Base-by-base conservation (phyloP, 2,888 invertebrate species). In the Plagodis dolabraria region DNA sequence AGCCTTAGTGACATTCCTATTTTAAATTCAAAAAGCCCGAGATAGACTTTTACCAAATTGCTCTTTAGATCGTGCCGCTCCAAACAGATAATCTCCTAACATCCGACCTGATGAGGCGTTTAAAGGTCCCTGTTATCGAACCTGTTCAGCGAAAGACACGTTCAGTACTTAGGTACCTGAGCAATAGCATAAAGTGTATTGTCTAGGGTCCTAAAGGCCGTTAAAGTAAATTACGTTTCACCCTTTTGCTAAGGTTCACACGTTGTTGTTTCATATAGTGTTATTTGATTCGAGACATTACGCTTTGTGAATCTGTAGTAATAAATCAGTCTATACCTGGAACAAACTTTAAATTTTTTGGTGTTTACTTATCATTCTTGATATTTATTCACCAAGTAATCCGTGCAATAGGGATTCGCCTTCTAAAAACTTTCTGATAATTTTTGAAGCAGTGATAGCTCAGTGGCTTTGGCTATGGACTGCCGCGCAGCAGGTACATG, bases 171-270 rank as follows among this genome's bases (percentile, higher is more conserved):
- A 44, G 47, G n/a, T 40, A 47, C 51, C 49, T 44, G 49, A 46
- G 50, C 53, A 57, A 47, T 53, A 57, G 52, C 36, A 43, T 49
- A 56, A 56, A 52, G 43, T 56, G 56, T 56, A 42, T 56, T 56
- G 55, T 60, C 52, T 56, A 52, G 44, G 45, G 48, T 47, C 44
- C 43, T 49, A 54, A 11, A 33, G 33, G 9, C 38, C 40, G 36
- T 56, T 56, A 56, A 45, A 46, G 52, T 55, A 60, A 54, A 60
- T 56, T 60, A 48, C 53, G 35, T 56, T 56, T 53, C 36, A 36
- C 54, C 43, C 51, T 59, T 48, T 54, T 42, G 10, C 34, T 22
- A 7, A 33, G 36, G 43, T 47, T 45, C 33, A 49, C 38, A 48
- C 33, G 12, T 33, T 12, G 44, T 22, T 43, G 6, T 12, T 43